A percentile compares a stretch with the other conserved stretches of the same genome.
Conservation (phyloP, 2,797 vertebrate genomes). For the Serranus cabrilla region DNA sequence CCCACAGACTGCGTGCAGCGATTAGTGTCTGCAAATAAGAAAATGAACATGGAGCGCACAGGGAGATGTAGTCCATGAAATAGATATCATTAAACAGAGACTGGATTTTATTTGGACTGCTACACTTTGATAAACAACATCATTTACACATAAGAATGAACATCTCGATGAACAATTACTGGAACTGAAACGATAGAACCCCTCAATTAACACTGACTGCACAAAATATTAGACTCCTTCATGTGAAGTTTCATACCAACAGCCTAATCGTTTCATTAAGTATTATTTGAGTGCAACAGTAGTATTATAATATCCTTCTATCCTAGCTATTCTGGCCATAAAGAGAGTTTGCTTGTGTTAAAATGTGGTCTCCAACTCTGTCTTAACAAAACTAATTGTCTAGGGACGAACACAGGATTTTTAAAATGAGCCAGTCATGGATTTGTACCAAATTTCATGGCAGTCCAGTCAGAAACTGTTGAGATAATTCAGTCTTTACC, state of each 20-base stretch:
- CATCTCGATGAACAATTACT: slow-evolving; percentile 6
- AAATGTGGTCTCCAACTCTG: neutral
- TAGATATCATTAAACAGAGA: slow-evolving; percentile 38
- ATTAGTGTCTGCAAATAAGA: slow-evolving; percentile 33
- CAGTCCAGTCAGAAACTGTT: neutral
- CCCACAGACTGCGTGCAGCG: neutral
- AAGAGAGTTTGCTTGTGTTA: neutral
- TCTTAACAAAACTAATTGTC: too few relatives aligned
- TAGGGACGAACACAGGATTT: too few relatives aligned
- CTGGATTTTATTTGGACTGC: slow-evolving; percentile 20
- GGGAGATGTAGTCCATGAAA: slow-evolving; percentile 26
- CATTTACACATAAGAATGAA: slow-evolving; percentile 4
- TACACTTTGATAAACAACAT: slow-evolving; percentile 19
- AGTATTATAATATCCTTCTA: neutral
- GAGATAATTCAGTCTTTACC: neutral
- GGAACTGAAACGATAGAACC: neutral
- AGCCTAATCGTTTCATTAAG: neutral
- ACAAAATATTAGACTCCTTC: neutral
- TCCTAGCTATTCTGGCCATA: neutral
- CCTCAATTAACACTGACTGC: neutral
- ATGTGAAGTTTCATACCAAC: neutral
- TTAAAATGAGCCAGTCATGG: too few relatives aligned
- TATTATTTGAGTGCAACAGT: neutral
- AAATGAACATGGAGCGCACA: neutral
- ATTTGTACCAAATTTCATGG: neutral